Evolutionary conservation across 2,113 vertebrate species (phyloP).

Genomic region (Synchiropus splendidus): DNA sequence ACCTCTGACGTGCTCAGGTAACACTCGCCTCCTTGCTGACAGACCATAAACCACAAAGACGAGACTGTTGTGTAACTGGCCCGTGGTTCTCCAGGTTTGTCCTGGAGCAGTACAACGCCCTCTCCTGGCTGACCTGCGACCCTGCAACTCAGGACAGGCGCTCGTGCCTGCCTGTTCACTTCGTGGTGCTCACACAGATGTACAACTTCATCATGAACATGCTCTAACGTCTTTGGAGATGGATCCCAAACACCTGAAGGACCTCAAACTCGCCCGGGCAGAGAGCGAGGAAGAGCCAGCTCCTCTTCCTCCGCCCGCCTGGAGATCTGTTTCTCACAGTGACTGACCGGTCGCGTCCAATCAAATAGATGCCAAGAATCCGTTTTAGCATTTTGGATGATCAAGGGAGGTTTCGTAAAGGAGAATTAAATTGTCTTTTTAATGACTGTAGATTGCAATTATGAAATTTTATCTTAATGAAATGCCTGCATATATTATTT

Average conservation of each 20-base stretch:
- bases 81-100: slow-evolving; percentile 77
- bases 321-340: slow-evolving; percentile 9
- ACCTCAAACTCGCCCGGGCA: slow-evolving; percentile 42
- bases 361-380: slow-evolving; percentile 63
- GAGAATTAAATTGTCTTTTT: slow-evolving; percentile 74
- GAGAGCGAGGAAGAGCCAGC: slow-evolving; percentile 14
- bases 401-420: slow-evolving; percentile 65
- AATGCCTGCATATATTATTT: slow-evolving; percentile 99
- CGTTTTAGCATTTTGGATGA: slow-evolving; percentile 64
- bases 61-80: not conserved
- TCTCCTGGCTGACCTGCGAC: slow-evolving; percentile 98
- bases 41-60: not conserved
- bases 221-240: slow-evolving; percentile 51
- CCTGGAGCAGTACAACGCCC: slow-evolving; percentile 98
- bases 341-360: slow-evolving; percentile 35
- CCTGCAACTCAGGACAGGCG: slow-evolving; percentile 97
- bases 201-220: slow-evolving; percentile 99
- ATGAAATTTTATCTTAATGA: slow-evolving; percentile 90
- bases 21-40: not conserved
- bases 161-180: slow-evolving; percentile 97
- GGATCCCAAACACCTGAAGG: slow-evolving; percentile 22
- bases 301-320: slow-evolving; percentile 8
- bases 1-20: slow-evolving; percentile 99
- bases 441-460: slow-evolving; percentile 83
- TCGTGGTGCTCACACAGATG: slow-evolving; percentile 99